Evolutionary conservation across 1,140 invertebrate genomes (phyloP), one percentile per base, ranked within the genome.

Genomic region (Psilanteris sp.): DNA sequence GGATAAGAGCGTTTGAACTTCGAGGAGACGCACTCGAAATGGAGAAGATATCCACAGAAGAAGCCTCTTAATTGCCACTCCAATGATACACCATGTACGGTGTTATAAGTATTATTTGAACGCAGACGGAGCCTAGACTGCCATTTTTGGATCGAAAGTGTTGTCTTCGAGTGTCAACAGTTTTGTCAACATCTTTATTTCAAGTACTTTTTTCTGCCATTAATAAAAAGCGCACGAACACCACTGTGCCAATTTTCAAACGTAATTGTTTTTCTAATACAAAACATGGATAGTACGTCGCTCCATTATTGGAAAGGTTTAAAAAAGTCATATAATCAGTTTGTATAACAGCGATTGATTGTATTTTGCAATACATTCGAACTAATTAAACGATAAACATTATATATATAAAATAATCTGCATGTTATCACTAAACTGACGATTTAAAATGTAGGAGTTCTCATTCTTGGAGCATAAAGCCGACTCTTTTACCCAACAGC

Each of bases 41-140:
- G 55, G 59, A 72, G 39, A 72, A 59, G 54, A 64, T 57, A 57
- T 37, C 44, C 59, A 46, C 54, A 61, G 44, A 61, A 67, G 37
- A 74, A 61, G 54, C 55, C 22, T 67, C 54, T 74, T 74, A 67
- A 68, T 75, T 75, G 36, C 62, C 39, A 68, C 62, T 68, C 55
- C 26, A 75, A 75, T 57, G 62, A 62, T 57, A 62, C 55, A 62
- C 44, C 71, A 29, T 54, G 62, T 68, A 73, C 52, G 67, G 57
- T 62, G 57, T 71, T 62, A 71, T 61, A 71, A 48, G 48, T 22
- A 55, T 71, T 71, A 46, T 62, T 71, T 71, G 39, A 71, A 71
- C 55, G 48, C 48, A 32, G 14, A 37, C 20, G n/a, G 20, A 44
- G 39, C 27, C 10, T 27, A 31, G 50, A 57, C 43, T 64, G 32